Base-by-base conservation (phyloP, 1,140 invertebrate species). In the Capitella teleta region DNA sequence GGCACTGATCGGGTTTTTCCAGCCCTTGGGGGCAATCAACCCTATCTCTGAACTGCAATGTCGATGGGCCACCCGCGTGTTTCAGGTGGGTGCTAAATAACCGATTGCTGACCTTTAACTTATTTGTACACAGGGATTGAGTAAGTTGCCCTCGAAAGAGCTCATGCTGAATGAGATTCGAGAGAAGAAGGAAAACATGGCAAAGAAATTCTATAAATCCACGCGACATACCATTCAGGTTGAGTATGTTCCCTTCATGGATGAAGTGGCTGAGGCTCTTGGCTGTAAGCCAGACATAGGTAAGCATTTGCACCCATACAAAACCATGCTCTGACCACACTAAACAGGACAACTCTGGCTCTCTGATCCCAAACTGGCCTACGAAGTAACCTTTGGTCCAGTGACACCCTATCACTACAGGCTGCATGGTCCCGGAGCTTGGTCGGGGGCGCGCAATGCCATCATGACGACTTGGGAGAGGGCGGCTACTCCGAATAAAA, bases 21-120 rank as follows among this genome's bases (percentile, higher is more conserved):
- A 78, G 56, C 73, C 76, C 26, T 53, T 77, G 12, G 75, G 76
- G 34, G 62, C 73, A 25, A 61, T 77, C n/a, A 65, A 74, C 53
- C 74, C 76, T 5, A 70, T 77, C 28, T 64, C 72, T 12, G 77
- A 78, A 59, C 66, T 79, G 28, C 77, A 78, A 57, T 63, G 69
- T 14, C 60, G 77, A 30, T 74, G 74, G 64, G 72, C 66, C 42
- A 55, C 46, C 0, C 28, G 37, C 24, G 49, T 61, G 25, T 62
- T 62, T n/a, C 46, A 57, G 49, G 52, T 44, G n/a, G n/a, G n/a
- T n/a, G n/a, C n/a, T n/a, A n/a, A n/a, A n/a, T n/a, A n/a, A n/a
- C n/a, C n/a, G n/a, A n/a, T n/a, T n/a, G n/a, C n/a, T n/a, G n/a
- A n/a, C n/a, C n/a, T n/a, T n/a, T n/a, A n/a, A n/a, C n/a, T n/a